A percentile compares a stretch with the other conserved stretches of the same genome.
These are phyloP conservation scores for Macropis europaea DNA, from an alignment of 2,888 invertebrate genomes.

Conservation along the genomic window DNA sequence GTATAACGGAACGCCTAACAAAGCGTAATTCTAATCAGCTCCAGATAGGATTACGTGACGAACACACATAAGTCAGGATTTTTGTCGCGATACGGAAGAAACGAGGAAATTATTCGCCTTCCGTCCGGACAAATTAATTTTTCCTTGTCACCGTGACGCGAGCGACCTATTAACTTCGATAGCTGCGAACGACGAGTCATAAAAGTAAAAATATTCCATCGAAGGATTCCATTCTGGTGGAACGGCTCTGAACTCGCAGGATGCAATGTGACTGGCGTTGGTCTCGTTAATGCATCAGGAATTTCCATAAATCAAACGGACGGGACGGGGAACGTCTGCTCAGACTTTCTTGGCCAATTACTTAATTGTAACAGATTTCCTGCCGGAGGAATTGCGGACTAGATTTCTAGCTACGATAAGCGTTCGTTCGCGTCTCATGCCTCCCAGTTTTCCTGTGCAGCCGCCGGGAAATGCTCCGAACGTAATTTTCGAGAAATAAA, in stretches of 20 bases:
- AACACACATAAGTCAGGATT: neutral
- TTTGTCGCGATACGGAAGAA: neutral
- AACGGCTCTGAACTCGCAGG: no score
- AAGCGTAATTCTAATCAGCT: slow-evolving; percentile 3
- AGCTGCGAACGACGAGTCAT: no score
- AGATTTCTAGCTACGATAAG: slow-evolving; percentile 45
- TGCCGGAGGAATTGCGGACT: slow-evolving; percentile 34
- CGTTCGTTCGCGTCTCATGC: neutral
- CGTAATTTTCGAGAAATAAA: neutral
- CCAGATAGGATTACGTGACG: neutral
- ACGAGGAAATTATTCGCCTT: neutral
- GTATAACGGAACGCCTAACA: slow-evolving; percentile 7
- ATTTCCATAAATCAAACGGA: slow-evolving; percentile 37
- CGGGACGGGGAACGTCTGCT: neutral
- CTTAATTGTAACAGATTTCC: slow-evolving; percentile 69
- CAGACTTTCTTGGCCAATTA: slow-evolving; percentile 52
- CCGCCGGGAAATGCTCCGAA: neutral
- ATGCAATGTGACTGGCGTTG: neutral
- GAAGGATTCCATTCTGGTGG: no score
- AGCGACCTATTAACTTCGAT: neutral
- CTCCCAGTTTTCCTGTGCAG: slow-evolving; percentile 11
- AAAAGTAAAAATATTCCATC: neutral
- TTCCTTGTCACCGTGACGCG: slow-evolving; percentile 9
- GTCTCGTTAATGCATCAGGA: slow-evolving; percentile 6
- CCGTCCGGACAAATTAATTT: neutral